Percentiles rank a stretch among this genome's conserved stretches.
Conservation (phyloP, 2,888 invertebrate genomes). For the Hyles lineata region DNA sequence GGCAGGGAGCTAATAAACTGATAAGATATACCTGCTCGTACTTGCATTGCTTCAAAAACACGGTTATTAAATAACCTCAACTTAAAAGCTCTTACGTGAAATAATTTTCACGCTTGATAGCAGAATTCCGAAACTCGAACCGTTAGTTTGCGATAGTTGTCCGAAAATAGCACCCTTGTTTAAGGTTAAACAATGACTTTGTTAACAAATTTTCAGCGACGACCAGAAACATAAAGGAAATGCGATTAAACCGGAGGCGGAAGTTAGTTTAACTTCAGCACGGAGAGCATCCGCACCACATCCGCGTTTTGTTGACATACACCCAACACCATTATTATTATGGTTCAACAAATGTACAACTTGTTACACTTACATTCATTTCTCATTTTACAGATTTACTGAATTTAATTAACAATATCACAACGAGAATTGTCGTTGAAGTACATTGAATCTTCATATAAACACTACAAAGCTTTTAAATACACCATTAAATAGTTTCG, state of each 20-base stretch:
- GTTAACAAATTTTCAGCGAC: constrained; percentile 63
- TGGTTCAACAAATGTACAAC: constrained; percentile 20
- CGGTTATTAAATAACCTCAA: not conserved
- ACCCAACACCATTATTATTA: constrained; percentile 43
- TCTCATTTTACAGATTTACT: not conserved
- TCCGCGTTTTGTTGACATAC: constrained; percentile 53
- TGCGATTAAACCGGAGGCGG: constrained; percentile 73
- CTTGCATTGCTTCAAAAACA: not conserved
- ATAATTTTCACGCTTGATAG: not conserved
- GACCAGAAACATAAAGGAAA: constrained; percentile 71
- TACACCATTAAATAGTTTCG: too few relatives aligned
- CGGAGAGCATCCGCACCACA: constrained; percentile 60
- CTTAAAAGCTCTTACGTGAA: not conserved
- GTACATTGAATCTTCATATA: too few relatives aligned
- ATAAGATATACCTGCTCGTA: too few relatives aligned
- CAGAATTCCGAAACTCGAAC: constrained; percentile 6
- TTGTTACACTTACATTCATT: constrained; percentile 34
- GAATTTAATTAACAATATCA: too few relatives aligned
- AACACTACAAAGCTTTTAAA: too few relatives aligned
- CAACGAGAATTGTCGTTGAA: too few relatives aligned
- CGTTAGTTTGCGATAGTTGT: constrained; percentile 6
- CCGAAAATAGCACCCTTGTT: constrained; percentile 34
- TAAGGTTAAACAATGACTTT: constrained; percentile 49
- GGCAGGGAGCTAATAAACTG: too few relatives aligned
- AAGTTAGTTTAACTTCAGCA: constrained; percentile 75